These are phyloP conservation scores for Myathropa florea DNA, from an alignment of 2,888 invertebrate genomes.

Conservation along the genomic window DNA sequence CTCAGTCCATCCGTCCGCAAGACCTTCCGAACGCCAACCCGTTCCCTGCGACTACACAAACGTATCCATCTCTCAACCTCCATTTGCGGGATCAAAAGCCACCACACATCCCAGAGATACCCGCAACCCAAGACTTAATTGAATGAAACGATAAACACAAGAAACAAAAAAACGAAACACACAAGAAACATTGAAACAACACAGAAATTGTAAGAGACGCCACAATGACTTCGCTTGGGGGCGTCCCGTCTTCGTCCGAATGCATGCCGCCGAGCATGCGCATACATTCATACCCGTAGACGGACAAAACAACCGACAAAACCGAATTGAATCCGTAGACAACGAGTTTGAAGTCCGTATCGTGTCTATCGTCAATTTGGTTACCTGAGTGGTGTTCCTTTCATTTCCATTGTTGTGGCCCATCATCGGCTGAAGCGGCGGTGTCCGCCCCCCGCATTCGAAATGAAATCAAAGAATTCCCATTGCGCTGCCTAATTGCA, in stretches of 20 bases:
- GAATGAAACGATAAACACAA: slow-evolving; percentile 61
- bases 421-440: slow-evolving; percentile 3
- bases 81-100: slow-evolving; percentile 31
- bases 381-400: slow-evolving; percentile 38
- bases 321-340: slow-evolving; percentile 15
- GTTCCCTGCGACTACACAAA: no score
- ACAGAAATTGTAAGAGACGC: slow-evolving; percentile 50
- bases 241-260: slow-evolving; percentile 64
- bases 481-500: slow-evolving; percentile 63
- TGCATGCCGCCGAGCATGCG: slow-evolving; percentile 38
- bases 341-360: slow-evolving; percentile 13
- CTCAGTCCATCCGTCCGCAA: slow-evolving; percentile 3
- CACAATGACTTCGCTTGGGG: slow-evolving; percentile 70
- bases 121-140: slow-evolving; percentile 48
- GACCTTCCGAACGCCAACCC: no score
- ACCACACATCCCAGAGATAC: slow-evolving; percentile 17
- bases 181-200: slow-evolving; percentile 35
- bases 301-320: neutral
- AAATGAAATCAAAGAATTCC: slow-evolving; percentile 66
- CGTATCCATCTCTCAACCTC: slow-evolving; percentile 7
- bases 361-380: slow-evolving; percentile 68
- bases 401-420: slow-evolving; percentile 52
- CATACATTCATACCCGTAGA: neutral
- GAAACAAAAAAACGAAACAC: slow-evolving; percentile 23
- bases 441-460: slow-evolving; percentile 65